Percentiles rank a stretch among this genome's conserved stretches.
Conservation (phyloP, 1,140 invertebrate species). For the Cydia splendana region DNA sequence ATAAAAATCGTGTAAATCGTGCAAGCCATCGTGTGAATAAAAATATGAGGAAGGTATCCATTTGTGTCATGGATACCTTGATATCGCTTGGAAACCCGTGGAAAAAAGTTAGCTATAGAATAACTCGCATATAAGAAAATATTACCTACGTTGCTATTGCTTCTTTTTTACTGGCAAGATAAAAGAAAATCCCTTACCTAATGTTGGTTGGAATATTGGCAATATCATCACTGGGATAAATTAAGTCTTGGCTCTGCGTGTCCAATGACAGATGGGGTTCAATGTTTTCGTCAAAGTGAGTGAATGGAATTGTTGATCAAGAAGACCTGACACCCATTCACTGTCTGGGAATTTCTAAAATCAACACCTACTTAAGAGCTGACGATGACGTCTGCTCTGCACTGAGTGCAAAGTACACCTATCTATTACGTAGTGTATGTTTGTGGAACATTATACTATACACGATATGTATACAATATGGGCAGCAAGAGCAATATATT, state of each 20-base stretch:
- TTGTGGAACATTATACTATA: neutral
- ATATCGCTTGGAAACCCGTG: too few relatives aligned
- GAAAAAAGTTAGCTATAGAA: too few relatives aligned
- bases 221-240: neutral
- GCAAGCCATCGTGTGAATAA: too few relatives aligned
- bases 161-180: too few relatives aligned
- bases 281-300: neutral
- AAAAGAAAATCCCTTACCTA: too few relatives aligned
- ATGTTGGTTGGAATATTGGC: neutral
- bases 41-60: too few relatives aligned
- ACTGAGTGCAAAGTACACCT: conserved; percentile 1
- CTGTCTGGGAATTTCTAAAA: conserved; percentile 17
- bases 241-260: neutral
- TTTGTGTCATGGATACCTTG: too few relatives aligned
- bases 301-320: conserved; percentile 14
- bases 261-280: neutral
- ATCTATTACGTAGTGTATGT: neutral
- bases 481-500: too few relatives aligned
- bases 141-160: too few relatives aligned
- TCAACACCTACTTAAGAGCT: neutral
- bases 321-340: conserved; percentile 9
- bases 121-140: too few relatives aligned
- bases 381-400: neutral
- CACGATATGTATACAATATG: too few relatives aligned
- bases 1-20: too few relatives aligned